Conservation (phyloP, 1,140 invertebrate species). For the silkworm (Bombyx mori) region DNA sequence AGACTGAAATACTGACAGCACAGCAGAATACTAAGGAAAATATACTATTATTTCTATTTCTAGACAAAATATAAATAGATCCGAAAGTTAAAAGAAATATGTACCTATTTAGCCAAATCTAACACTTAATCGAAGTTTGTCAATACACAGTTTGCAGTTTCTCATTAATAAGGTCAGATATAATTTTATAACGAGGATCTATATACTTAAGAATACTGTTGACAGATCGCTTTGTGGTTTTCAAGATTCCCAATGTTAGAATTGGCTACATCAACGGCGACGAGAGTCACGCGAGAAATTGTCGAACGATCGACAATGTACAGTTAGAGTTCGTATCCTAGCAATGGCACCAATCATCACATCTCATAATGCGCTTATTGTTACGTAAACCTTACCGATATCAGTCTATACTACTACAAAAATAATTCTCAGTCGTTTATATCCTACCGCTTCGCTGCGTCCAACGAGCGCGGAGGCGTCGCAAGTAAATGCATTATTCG, state of each 20-base stretch:
- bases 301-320: conserved; percentile 58
- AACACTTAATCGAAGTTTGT: not conserved
- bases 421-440: conserved; percentile 70
- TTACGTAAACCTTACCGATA: conserved; percentile 54
- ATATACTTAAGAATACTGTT: too few relatives aligned
- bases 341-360: conserved; percentile 70
- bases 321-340: conserved; percentile 60
- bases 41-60: too few relatives aligned
- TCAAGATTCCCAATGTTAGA: too few relatives aligned
- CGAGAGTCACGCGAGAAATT: conserved; percentile 5
- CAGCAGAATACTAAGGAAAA: too few relatives aligned
- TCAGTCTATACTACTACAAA: conserved; percentile 71
- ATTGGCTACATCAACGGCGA: too few relatives aligned
- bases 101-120: not conserved
- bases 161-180: too few relatives aligned
- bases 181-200: too few relatives aligned
- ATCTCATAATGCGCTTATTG: conserved; percentile 63
- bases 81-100: not conserved
- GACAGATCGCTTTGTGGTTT: too few relatives aligned
- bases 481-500: conserved; percentile 57
- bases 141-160: too few relatives aligned
- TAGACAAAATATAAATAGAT: too few relatives aligned
- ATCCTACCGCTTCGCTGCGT: conserved; percentile 47
- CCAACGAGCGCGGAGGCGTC: conserved; percentile 33
- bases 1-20: too few relatives aligned